Evolutionary conservation across 2,797 vertebrate genomes (phyloP).

Genomic region (Silurus lanzhouensis): DNA sequence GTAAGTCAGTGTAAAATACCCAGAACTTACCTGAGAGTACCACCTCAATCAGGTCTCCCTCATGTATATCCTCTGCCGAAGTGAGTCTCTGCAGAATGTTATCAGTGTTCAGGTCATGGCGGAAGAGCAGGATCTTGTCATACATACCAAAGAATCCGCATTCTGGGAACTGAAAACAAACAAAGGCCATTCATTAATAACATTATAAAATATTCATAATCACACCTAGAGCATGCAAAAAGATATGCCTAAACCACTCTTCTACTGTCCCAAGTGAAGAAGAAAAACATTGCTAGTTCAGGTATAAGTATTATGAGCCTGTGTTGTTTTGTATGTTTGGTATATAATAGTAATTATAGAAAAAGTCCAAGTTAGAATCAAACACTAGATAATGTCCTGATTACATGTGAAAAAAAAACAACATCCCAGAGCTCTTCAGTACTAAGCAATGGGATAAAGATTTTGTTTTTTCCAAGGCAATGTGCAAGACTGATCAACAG

Average conservation of each 20-base stretch:
- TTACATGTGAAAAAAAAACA: too few species aligned
- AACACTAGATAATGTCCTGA: too few species aligned
- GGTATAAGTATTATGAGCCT: not conserved
- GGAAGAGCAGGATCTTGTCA: constrained; percentile 97
- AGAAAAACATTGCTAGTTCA: not conserved
- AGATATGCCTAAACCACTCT: not conserved
- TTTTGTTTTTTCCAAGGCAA: too few species aligned
- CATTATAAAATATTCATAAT: not conserved
- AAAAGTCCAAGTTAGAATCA: too few species aligned
- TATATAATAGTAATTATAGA: too few species aligned
- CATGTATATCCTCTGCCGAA: constrained; percentile 92
- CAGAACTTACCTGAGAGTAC: constrained; percentile 88
- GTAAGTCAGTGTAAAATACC: constrained; percentile 5
- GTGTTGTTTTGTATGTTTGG: too few species aligned
- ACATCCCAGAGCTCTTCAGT: too few species aligned
- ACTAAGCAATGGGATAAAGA: too few species aligned
- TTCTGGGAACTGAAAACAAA: constrained; percentile 85
- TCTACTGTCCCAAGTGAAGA: not conserved
- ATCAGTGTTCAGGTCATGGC: constrained; percentile 92
- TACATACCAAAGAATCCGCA: constrained; percentile 99
- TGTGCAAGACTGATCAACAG: too few species aligned
- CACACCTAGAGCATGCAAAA: not conserved
- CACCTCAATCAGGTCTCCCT: constrained; percentile 85
- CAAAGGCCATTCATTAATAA: constrained; percentile 46
- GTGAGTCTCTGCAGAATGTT: constrained; percentile 96